Conservation (phyloP, 2,797 vertebrate species). For the Tolypeutes matacus region DNA sequence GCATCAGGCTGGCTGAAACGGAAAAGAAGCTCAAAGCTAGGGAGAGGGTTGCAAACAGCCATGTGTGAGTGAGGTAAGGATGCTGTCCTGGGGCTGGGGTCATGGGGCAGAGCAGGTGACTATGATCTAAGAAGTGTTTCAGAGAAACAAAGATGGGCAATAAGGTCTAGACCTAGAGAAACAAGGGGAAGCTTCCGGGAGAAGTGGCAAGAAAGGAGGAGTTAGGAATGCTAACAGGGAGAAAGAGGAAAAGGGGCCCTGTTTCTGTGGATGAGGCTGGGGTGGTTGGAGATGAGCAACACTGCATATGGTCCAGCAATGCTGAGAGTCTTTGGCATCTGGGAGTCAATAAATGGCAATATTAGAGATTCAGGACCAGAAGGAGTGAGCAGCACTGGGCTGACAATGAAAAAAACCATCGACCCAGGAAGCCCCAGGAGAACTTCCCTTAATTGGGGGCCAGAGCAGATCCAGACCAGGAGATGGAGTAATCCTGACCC, state of each 20-base stretch:
- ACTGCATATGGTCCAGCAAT: background rate
- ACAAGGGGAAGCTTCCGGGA: background rate
- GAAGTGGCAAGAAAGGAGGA: background rate
- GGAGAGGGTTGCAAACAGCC: background rate
- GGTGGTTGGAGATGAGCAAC: background rate
- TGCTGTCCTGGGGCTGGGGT: background rate
- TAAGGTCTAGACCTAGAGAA: background rate
- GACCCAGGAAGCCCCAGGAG: background rate
- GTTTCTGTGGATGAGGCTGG: background rate
- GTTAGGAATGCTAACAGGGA: background rate
- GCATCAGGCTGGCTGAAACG: background rate
- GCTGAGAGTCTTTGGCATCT: background rate
- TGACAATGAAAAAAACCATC: background rate
- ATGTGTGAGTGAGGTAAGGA: conserved; percentile 3
- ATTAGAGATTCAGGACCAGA: background rate
- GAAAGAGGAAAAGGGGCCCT: background rate
- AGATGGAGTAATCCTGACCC: conserved; percentile 75
- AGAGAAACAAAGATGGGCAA: conserved; percentile 21
- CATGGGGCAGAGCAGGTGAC: background rate
- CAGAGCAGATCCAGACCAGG: conserved; percentile 60
- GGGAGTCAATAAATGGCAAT: background rate
- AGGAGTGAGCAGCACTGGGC: background rate
- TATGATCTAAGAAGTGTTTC: background rate
- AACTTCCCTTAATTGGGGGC: conserved; percentile 49
- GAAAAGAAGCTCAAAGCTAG: conserved; percentile 9